Evolutionary conservation across 1,140 invertebrate genomes (phyloP).

Genomic region (Papilio xuthus): DNA sequence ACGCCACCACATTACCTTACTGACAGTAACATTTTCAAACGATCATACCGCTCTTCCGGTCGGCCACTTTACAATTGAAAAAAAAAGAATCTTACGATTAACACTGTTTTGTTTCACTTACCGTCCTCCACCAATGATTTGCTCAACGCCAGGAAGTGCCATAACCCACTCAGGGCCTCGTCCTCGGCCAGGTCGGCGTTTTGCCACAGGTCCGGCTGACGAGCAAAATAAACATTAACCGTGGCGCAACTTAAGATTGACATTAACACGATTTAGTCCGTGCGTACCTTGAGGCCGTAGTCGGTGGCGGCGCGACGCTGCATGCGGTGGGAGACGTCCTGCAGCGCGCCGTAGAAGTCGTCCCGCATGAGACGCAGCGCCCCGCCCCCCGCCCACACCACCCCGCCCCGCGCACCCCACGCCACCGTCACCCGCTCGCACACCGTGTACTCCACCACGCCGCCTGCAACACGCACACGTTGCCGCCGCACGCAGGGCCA

Average conservation of each 20-base stretch:
- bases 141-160: conserved; percentile 90
- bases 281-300: conserved; percentile 88
- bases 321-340: conserved; percentile 89
- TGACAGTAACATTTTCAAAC: too few species aligned
- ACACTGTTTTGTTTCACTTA: conserved; percentile 46
- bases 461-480: conserved; percentile 45
- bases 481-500: neutral
- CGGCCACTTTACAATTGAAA: too few species aligned
- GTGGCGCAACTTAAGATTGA: neutral
- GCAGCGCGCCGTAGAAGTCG: conserved; percentile 81
- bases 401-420: conserved; percentile 86
- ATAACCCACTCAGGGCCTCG: conserved; percentile 85
- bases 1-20: neutral
- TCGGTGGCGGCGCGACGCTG: conserved; percentile 86
- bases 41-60: too few species aligned
- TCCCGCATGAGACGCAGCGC: conserved; percentile 84
- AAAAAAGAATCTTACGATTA: neutral
- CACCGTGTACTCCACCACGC: conserved; percentile 85
- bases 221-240: neutral
- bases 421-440: conserved; percentile 91
- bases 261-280: neutral
- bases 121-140: conserved; percentile 86
- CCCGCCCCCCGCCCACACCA: conserved; percentile 89
- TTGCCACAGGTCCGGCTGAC: conserved; percentile 83
- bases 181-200: conserved; percentile 87